Evolutionary conservation across 2,113 vertebrate genomes (phyloP).

Genomic region (Catharus fuscescens): DNA sequence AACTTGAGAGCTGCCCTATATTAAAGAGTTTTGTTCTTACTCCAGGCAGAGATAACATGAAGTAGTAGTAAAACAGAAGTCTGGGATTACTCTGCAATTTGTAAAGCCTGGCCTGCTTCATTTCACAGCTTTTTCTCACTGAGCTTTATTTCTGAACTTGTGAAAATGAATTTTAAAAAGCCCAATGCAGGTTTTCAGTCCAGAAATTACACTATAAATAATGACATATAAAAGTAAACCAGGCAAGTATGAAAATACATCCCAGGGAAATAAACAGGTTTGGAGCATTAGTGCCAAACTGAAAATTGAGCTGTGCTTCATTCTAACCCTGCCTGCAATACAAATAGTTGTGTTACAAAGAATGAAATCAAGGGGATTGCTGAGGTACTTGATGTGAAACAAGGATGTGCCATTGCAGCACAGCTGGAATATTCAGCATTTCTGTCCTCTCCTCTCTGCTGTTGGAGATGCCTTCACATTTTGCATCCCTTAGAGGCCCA

Average conservation of each 20-base stretch:
- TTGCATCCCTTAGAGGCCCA: neutral
- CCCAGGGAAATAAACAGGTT: neutral
- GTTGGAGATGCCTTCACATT: rapidly evolving
- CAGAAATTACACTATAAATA: neutral
- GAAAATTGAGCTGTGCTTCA: neutral
- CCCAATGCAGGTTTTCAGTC: neutral
- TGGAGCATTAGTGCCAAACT: neutral
- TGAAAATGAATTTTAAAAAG: neutral
- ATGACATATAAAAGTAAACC: neutral
- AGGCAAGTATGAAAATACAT: neutral
- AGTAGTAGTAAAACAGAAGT: neutral
- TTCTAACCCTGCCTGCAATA: neutral
- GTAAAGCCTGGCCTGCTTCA: neutral
- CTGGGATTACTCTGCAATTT: neutral
- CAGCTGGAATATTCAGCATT: neutral
- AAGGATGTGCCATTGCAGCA: neutral
- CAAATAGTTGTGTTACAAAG: neutral
- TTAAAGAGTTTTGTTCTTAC: conserved; percentile 13
- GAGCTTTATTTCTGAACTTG: neutral
- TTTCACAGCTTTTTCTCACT: neutral
- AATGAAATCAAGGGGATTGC: neutral
- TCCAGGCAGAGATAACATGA: neutral
- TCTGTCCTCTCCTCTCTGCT: neutral
- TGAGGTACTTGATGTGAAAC: neutral
- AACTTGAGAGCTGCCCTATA: conserved; percentile 41